phyloP scores from a whole-genome alignment of 2,113 vertebrate genomes.

The Petroica traversi region DNA sequence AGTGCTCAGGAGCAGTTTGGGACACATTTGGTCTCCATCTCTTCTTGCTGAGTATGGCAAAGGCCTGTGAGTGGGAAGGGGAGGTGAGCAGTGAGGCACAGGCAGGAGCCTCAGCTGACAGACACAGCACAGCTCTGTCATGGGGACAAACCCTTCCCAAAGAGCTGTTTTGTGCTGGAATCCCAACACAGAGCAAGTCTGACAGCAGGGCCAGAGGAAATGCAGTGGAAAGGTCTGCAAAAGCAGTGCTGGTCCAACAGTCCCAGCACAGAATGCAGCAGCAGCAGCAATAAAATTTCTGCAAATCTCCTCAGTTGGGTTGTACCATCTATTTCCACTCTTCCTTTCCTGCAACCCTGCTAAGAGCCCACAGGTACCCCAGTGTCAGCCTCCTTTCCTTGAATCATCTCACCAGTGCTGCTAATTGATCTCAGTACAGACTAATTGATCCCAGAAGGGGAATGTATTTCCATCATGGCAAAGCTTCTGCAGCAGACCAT shows the following conservation, averaged over 20 bases:
- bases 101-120: not conserved
- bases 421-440: not conserved
- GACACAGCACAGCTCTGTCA: accelerated
- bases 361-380: not conserved
- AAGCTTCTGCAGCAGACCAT: not conserved
- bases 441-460: not conserved
- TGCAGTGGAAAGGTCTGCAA: not conserved
- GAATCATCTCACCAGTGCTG: not conserved
- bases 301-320: accelerated
- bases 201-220: not conserved
- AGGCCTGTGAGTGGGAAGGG: not conserved
- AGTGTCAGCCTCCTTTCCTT: not conserved
- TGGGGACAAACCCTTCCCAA: not conserved
- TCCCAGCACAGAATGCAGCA: not conserved
- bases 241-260: not conserved
- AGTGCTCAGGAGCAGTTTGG: not conserved
- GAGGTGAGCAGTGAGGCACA: not conserved
- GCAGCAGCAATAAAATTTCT: not conserved
- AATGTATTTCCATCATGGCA: not conserved
- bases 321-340: not conserved
- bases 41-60: not conserved
- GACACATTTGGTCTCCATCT: not conserved
- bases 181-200: not conserved
- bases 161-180: not conserved
- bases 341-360: not conserved